Percentiles rank a stretch among this genome's conserved stretches.
Conservation (phyloP, 1,140 invertebrate genomes). For the Chymomyza costata region DNA sequence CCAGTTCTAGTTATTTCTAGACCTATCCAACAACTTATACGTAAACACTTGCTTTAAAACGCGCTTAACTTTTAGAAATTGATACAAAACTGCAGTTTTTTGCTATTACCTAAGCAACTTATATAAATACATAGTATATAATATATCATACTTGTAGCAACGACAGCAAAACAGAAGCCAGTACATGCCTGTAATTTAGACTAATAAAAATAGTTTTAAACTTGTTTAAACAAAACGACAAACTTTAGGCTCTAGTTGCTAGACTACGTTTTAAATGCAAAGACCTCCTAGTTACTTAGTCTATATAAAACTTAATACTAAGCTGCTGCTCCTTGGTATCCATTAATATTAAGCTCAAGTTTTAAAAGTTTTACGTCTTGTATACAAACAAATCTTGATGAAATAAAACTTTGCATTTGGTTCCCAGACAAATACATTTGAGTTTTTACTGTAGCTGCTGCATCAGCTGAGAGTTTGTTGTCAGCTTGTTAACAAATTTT, state of each 20-base stretch:
- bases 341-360: slow-evolving; percentile 23
- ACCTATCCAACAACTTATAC: too few species aligned
- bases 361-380: slow-evolving; percentile 36
- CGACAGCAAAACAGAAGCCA: slow-evolving; percentile 44
- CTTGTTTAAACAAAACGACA: slow-evolving; percentile 3
- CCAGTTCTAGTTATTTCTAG: too few species aligned
- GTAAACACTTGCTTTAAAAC: too few species aligned
- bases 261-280: slow-evolving; percentile 44
- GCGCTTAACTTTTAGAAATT: too few species aligned
- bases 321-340: too few species aligned
- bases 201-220: slow-evolving; percentile 18
- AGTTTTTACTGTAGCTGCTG: slow-evolving; percentile 4
- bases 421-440: slow-evolving; percentile 16
- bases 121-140: too few species aligned
- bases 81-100: too few species aligned
- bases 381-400: slow-evolving; percentile 52
- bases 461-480: slow-evolving; percentile 1
- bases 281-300: slow-evolving; percentile 30
- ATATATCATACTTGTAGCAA: too few species aligned
- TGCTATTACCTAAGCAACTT: too few species aligned
- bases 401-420: slow-evolving; percentile 54
- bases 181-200: slow-evolving; percentile 63
- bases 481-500: slow-evolving; percentile 5
- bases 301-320: too few species aligned
- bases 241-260: slow-evolving; percentile 16